Evolutionary conservation across 2,113 vertebrate species (phyloP).

Genomic region (Corvus cornix): DNA sequence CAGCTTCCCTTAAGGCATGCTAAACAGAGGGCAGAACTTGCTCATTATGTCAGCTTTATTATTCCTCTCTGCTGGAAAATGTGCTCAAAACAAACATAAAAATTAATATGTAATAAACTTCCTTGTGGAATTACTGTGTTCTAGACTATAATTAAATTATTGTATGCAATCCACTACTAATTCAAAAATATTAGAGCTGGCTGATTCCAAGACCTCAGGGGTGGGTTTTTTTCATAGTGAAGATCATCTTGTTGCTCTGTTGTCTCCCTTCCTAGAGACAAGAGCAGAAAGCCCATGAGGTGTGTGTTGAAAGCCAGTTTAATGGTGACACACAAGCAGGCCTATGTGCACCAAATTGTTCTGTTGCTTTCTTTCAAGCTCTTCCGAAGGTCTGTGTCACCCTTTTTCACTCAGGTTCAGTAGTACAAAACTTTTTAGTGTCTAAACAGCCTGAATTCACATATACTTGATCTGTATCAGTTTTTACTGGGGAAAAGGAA

Average conservation of each 20-base stretch:
- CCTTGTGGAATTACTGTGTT: background rate
- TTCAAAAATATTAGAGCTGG: background rate
- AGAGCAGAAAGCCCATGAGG: background rate
- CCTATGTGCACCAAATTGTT: background rate
- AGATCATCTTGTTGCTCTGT: background rate
- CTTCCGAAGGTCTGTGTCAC: background rate
- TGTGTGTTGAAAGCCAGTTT: background rate
- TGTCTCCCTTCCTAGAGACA: background rate
- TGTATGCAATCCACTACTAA: background rate
- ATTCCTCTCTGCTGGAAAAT: background rate
- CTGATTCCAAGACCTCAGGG: background rate
- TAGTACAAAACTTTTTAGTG: background rate
- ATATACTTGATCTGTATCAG: background rate
- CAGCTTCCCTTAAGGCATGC: background rate
- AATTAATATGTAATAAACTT: background rate
- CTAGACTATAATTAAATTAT: background rate
- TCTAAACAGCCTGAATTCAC: background rate
- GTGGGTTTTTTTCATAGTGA: rapidly evolving
- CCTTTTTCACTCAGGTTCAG: background rate
- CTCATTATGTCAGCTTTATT: background rate
- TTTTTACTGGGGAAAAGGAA: background rate
- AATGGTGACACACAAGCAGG: background rate
- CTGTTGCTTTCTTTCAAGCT: background rate
- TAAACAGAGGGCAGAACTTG: background rate
- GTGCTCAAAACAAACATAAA: background rate